These are phyloP conservation scores for Brenthis ino DNA, from an alignment of 2,888 invertebrate genomes.

Conservation along the genomic window DNA sequence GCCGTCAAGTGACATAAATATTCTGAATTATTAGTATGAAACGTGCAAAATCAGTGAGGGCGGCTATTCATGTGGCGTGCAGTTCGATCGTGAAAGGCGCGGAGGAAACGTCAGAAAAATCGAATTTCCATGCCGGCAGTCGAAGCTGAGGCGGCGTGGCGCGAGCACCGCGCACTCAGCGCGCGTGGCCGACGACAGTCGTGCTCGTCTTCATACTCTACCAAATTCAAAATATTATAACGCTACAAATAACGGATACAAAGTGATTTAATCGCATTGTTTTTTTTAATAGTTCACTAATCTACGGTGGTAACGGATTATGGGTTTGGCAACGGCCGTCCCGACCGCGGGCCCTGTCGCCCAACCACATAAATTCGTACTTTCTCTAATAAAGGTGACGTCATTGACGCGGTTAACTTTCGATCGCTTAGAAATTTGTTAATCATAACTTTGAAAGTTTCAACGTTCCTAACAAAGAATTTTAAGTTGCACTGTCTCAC, in stretches of 20 bases:
- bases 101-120: constrained; percentile 82
- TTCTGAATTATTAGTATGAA: constrained; percentile 61
- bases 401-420: constrained; percentile 64
- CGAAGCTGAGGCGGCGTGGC: constrained; percentile 78
- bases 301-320: constrained; percentile 67
- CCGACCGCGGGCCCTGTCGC: constrained; percentile 62
- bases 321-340: constrained; percentile 65
- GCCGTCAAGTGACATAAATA: constrained; percentile 62
- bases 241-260: constrained; percentile 37
- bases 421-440: constrained; percentile 44
- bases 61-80: constrained; percentile 71
- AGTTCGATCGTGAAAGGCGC: constrained; percentile 80
- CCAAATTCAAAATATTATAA: constrained; percentile 39
- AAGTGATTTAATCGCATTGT: constrained; percentile 49
- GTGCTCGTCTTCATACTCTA: constrained; percentile 42
- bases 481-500: constrained; percentile 41
- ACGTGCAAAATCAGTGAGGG: constrained; percentile 77
- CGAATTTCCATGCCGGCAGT: constrained; percentile 81
- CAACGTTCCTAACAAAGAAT: constrained; percentile 28
- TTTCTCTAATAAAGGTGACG: constrained; percentile 78
- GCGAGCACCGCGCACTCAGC: constrained; percentile 70
- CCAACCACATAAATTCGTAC: constrained; percentile 66
- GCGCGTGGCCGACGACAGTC: constrained; percentile 65
- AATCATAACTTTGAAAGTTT: constrained; percentile 35
- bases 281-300: constrained; percentile 46